Conservation (phyloP, 2,888 invertebrate species). For the Cacoxenus indagator region DNA sequence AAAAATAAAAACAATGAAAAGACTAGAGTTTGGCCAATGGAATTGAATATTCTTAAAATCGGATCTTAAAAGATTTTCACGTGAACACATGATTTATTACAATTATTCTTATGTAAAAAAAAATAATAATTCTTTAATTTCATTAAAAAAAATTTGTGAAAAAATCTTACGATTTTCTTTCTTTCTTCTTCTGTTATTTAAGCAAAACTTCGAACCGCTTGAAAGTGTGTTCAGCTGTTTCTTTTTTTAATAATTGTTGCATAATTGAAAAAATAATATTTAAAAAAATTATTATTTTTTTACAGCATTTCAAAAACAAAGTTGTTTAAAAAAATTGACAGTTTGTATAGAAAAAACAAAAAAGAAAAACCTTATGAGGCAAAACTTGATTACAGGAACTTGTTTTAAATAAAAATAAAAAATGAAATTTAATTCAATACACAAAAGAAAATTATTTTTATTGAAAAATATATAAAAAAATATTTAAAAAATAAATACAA, state of each 20-base stretch:
- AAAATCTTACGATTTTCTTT: neutral
- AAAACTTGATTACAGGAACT: conserved; percentile 66
- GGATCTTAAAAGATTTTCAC: conserved; percentile 25
- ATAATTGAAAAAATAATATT: neutral
- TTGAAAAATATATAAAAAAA: conserved; percentile 31
- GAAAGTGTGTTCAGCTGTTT: neutral
- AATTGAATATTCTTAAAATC: conserved; percentile 17
- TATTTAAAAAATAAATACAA: conserved; percentile 18
- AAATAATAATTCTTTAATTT: conserved; percentile 4
- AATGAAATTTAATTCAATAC: conserved; percentile 17
- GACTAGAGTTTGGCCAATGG: conserved; percentile 21
- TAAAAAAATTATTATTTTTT: neutral
- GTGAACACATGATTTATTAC: conserved; percentile 1
- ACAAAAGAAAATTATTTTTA: conserved; percentile 24
- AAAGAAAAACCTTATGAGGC: conserved; percentile 54
- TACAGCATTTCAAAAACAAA: neutral
- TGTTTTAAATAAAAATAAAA: conserved; percentile 42
- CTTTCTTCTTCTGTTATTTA: neutral
- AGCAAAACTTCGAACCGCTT: neutral
- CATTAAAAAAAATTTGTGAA: neutral
- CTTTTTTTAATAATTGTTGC: neutral
- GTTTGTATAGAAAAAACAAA: neutral
- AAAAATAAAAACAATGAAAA: conserved; percentile 11
- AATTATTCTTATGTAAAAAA: neutral
- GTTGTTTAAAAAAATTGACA: neutral